Conservation (phyloP, 2,888 invertebrate genomes). For the Cheilosia variabilis region DNA sequence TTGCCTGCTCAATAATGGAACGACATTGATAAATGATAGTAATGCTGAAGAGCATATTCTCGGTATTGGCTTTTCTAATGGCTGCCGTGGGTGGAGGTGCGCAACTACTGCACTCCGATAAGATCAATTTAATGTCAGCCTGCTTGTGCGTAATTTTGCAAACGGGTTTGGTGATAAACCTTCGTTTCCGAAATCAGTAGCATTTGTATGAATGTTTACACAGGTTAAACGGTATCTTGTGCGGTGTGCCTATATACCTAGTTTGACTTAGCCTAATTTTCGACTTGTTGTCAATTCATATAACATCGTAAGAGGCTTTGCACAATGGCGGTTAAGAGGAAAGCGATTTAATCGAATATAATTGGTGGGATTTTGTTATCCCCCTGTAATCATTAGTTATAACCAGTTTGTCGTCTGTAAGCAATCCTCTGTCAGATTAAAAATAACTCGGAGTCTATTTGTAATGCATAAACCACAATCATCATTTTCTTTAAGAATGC, state of each 20-base stretch:
- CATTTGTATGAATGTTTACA: slow-evolving; percentile 27
- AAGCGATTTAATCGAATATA: slow-evolving; percentile 38
- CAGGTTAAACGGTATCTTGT: slow-evolving; percentile 24
- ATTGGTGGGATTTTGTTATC: slow-evolving; percentile 22
- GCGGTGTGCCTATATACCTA: neutral
- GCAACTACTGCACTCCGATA: neutral
- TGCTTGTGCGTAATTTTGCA: slow-evolving; percentile 12
- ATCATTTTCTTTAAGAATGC: too few relatives aligned
- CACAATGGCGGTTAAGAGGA: slow-evolving; percentile 36
- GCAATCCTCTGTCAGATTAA: too few relatives aligned
- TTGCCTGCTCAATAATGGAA: slow-evolving; percentile 39
- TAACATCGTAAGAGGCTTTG: neutral
- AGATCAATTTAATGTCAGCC: slow-evolving; percentile 38
- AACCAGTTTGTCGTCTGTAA: too few relatives aligned
- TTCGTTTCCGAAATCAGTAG: slow-evolving; percentile 14
- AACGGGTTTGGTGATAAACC: slow-evolving; percentile 24
- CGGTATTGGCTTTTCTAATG: slow-evolving; percentile 30
- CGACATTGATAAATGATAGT: slow-evolving; percentile 45
- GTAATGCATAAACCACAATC: too few relatives aligned
- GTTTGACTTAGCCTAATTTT: slow-evolving; percentile 47
- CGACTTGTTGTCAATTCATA: neutral
- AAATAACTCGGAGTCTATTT: too few relatives aligned
- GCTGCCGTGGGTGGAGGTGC: neutral
- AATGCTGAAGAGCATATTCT: slow-evolving; percentile 20
- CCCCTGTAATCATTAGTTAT: too few relatives aligned